These are phyloP conservation scores for Elaphurus davidianus DNA, from an alignment of 2,113 vertebrate species.

Conservation along the genomic window DNA sequence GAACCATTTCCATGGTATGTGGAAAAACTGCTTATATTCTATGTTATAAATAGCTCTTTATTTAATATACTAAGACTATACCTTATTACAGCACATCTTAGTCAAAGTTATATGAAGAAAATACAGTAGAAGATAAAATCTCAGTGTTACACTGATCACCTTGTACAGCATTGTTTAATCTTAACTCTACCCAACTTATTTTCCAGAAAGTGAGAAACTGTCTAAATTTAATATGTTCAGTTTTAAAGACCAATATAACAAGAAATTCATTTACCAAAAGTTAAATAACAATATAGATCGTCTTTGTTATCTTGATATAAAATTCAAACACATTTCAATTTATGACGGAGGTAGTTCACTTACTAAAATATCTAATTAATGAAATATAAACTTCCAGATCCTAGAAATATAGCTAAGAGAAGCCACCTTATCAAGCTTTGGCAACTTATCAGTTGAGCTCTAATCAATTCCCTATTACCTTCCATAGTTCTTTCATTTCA, in stretches of 20 bases:
- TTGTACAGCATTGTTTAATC: neutral
- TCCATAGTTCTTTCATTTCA: neutral
- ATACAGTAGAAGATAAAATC: neutral
- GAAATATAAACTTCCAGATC: neutral
- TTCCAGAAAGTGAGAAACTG: neutral
- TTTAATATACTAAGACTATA: neutral
- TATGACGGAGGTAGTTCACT: neutral
- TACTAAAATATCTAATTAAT: neutral
- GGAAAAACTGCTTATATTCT: constrained; percentile 31
- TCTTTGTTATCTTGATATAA: neutral
- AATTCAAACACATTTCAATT: neutral
- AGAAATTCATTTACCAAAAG: neutral
- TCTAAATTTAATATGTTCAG: neutral
- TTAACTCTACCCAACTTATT: neutral
- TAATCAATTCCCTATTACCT: neutral
- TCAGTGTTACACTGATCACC: neutral
- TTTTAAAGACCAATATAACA: neutral
- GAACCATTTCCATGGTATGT: constrained; percentile 23
- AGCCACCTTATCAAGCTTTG: neutral
- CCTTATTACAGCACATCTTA: neutral
- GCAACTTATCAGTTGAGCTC: neutral
- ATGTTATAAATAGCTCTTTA: neutral
- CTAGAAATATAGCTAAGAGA: neutral
- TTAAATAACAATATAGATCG: neutral
- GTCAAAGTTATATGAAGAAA: neutral